A percentile compares a stretch with the other conserved stretches of the same genome.
Conservation (phyloP, 1,140 invertebrate genomes). For the Calliphora vicina region DNA sequence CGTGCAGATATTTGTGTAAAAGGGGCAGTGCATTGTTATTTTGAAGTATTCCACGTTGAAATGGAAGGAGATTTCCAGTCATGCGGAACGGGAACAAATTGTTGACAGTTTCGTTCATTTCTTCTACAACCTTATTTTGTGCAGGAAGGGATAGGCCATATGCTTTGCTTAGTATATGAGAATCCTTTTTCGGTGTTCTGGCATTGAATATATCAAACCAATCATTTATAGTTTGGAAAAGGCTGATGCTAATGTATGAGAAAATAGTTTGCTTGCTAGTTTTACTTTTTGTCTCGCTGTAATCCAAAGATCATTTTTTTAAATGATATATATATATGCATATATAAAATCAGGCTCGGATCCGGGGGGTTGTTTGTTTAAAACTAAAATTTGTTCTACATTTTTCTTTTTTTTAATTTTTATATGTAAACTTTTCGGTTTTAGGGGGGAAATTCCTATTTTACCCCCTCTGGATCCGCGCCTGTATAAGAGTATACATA, state of each 20-base stretch:
- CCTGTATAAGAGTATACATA: neutral
- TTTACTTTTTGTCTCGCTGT: neutral
- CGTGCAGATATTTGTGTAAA: no score
- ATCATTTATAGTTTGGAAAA: neutral
- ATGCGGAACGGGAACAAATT: neutral
- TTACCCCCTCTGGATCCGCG: no score
- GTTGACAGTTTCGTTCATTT: neutral
- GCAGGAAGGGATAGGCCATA: neutral
- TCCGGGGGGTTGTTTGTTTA: no score
- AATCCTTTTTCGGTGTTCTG: neutral
- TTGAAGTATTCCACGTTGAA: neutral
- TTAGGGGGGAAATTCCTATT: no score
- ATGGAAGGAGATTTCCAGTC: neutral
- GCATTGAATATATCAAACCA: neutral
- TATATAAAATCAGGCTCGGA: no score
- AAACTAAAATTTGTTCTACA: no score
- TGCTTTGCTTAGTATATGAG: neutral
- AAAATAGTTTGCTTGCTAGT: neutral
- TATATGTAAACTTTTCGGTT: no score
- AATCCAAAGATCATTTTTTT: no score
- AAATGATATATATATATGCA: no score
- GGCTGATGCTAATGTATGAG: neutral
- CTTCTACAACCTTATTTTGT: neutral
- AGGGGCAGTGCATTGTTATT: no score
- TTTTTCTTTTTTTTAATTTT: no score